These are phyloP conservation scores for Pogonognathellus flavescens DNA, from an alignment of 1,140 invertebrate genomes.

Conservation along the genomic window DNA sequence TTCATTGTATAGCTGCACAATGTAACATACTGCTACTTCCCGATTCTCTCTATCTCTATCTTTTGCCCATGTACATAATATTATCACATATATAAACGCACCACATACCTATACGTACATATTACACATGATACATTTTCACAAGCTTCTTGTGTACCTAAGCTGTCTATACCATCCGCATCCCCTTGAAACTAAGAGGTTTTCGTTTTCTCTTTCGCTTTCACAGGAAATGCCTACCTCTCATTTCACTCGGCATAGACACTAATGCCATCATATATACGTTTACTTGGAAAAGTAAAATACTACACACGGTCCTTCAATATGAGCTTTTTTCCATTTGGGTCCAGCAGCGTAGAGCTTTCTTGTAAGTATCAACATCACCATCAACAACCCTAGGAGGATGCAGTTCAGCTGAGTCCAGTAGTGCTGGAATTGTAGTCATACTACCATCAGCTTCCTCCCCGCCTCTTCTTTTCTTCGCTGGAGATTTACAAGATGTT, in stretches of 20 bases:
- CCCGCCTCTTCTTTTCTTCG: conserved; percentile 14
- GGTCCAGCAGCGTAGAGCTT: not conserved
- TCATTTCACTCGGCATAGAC: not conserved
- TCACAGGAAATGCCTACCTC: not conserved
- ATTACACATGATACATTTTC: conserved; percentile 30
- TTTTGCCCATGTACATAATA: not conserved
- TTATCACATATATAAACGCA: not conserved
- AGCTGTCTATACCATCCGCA: conserved; percentile 20
- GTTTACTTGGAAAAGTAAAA: too few species aligned
- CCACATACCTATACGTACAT: not conserved
- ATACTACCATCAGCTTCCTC: conserved; percentile 3
- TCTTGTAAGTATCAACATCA: not conserved
- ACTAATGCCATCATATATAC: not conserved
- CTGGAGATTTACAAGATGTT: conserved; percentile 51
- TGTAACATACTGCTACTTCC: conserved; percentile 39
- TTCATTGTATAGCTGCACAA: not conserved
- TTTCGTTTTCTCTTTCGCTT: conserved; percentile 1
- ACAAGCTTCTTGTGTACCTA: not conserved
- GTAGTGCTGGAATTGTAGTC: not conserved
- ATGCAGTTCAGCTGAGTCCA: not conserved
- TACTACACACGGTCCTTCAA: not conserved
- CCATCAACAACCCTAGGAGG: not conserved
- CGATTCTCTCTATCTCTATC: not conserved
- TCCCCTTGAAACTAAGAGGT: not conserved
- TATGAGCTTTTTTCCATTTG: not conserved